Evolutionary conservation across 2,888 invertebrate species (phyloP).

Genomic region (Sialis lutaria): DNA sequence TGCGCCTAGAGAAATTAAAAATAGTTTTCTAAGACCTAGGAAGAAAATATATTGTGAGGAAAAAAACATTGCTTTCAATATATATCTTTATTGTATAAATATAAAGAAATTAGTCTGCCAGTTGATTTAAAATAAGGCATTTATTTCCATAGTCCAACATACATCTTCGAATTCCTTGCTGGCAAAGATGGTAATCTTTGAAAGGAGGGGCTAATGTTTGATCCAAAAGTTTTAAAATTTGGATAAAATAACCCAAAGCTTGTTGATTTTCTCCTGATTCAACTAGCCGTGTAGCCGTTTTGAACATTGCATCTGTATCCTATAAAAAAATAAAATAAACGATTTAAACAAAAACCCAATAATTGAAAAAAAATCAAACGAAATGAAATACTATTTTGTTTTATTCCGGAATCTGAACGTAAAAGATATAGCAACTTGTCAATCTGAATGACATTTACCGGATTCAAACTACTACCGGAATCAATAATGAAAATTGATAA

Average conservation of each 20-base stretch:
- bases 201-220: constrained; percentile 53
- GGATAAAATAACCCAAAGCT: constrained; percentile 44
- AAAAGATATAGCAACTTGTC: too few species aligned
- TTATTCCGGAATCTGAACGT: too few species aligned
- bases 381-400: too few species aligned
- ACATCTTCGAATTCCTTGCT: constrained; percentile 50
- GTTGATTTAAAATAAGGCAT: not conserved
- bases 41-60: too few species aligned
- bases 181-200: constrained; percentile 55
- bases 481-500: too few species aligned
- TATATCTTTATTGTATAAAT: too few species aligned
- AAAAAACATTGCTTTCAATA: too few species aligned
- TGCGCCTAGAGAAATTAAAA: too few species aligned
- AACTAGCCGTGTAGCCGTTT: constrained; percentile 39
- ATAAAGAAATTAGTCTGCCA: too few species aligned
- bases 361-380: not conserved
- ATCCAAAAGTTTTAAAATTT: constrained; percentile 48
- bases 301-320: constrained; percentile 54
- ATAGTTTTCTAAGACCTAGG: too few species aligned
- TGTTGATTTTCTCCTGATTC: constrained; percentile 41
- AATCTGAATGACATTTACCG: too few species aligned
- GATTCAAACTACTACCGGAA: too few species aligned
- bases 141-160: constrained; percentile 46
- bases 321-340: constrained; percentile 18
- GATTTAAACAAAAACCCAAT: not conserved